Evolutionary conservation across 2,113 vertebrate species (phyloP), one percentile per base, ranked within the genome.

Genomic region (Odobenus rosmarus): DNA sequence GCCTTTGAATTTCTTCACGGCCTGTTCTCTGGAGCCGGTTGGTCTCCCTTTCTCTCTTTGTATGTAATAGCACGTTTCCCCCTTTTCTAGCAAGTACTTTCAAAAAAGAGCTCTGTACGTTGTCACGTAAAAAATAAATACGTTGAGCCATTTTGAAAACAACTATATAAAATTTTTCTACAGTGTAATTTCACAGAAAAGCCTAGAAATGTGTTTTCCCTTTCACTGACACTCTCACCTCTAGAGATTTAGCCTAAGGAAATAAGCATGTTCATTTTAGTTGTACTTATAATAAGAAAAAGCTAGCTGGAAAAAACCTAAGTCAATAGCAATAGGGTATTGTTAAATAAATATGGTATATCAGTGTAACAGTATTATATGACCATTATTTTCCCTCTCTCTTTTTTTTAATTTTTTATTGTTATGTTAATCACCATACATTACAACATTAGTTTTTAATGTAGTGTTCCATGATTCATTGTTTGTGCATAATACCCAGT

Each of bases 41-140:
- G 98, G 98, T 98, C 98, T 98, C 99, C 99, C 99, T 99, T 99
- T 98, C 98, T 99, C 98, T 99, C 99, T 99, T 99, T 99, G 99
- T 99, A 99, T 99, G 99, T 99, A 99, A 99, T 99, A 99, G 99
- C 99, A 99, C 99, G 99, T 99, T 99, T 99, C 95, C 91, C 97
- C 95, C 99, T 99, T 99, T 99, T 99, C 99, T 99, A 99, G 99
- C 99, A 99, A 99, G 99, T 99, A 99, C 99, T 99, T 99, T 99
- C 99, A 99, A 99, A 99, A 99, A 99, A 99, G 99, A 99, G 99
- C 99, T 99, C 99, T 99, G 99, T 99, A 99, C 99, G 99, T 99
- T 99, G 99, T 99, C 99, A 99, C 99, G 99, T 99, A 99, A 99
- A 99, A 99, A 99, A 99, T 99, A 99, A 99, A 99, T 99, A 99